Base-by-base conservation (phyloP, 2,113 vertebrate species). In the Cyprinodon tularosa region DNA sequence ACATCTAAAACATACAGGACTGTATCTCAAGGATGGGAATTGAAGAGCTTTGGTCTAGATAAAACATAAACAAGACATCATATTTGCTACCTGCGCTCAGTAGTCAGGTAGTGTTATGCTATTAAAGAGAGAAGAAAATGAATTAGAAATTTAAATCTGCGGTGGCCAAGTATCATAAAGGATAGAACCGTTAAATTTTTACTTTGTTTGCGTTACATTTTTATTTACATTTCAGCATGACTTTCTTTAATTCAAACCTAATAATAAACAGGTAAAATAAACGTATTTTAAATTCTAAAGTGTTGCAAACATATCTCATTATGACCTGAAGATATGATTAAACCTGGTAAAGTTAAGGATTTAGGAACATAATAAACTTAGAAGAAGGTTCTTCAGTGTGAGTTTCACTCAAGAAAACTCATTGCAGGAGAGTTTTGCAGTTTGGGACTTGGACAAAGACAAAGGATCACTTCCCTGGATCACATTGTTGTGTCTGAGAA, bases 401-500 rank as follows among this genome's bases (percentile, higher is more conserved):
- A 20, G 20, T 57, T 57, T 57, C 17, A 38, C 6, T 20, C 17
- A 38, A 40, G 17, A 39, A 69, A 37, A 40, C 1, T 12, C 53
- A 53, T 5, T 9, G 14, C 13, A 5, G 10, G 3, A 39, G 6
- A 3, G 36, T 12, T 17, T 20, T 14, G 20, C 13, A 10, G 36
- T 57, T 64, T 7, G 4, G 4, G 64, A 71, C 29, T 71, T 42
- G 39, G 63, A 69, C 22, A 70, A 62, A 62, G 69, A 74, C 65
- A 69, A 67, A 70, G 63, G 66, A 66, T 42, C 66, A 67, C 74
- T 71, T 66, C 53, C 77, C 59, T 74, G 75, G 66, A 76, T 78
- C 37, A 68, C 59, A 86, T 80, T 60, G 86, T 91, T 90, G 83
- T 89, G 82, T 92, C 84, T 92, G 83, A 91, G 65, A 83, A 87